Evolutionary conservation across 1,140 invertebrate genomes (phyloP), one percentile per base, ranked within the genome.

Genomic region (Drosophila ficusphila): DNA sequence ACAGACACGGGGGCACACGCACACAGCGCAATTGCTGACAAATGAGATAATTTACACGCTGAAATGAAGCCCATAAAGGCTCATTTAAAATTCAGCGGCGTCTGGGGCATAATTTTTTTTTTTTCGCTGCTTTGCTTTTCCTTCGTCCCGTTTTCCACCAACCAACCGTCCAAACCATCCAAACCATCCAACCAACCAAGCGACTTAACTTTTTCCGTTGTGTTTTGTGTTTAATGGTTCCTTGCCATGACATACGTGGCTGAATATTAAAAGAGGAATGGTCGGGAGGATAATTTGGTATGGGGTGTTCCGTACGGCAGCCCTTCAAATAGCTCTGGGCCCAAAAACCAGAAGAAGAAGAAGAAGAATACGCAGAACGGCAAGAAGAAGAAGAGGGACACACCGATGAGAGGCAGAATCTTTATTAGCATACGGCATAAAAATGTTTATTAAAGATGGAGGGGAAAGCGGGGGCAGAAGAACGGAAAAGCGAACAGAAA

Each of bases 381-480:
- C n/a, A n/a, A n/a, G n/a, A n/a, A n/a, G n/a, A n/a, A n/a, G n/a
- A n/a, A n/a, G n/a, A n/a, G n/a, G 76, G 69, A 71, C 64, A 75
- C 81, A 81, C 41, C 60, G 60, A 39, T 39, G 58, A 56, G 27
- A 57, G 72, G 44, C 21, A 77, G 86, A 81, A 81, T 88, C 81
- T 85, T 88, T 88, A 88, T 88, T 88, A 88, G 82, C 82, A 88
- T 88, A 88, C 83, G 83, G 82, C 83, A 88, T 88, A 88, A 88
- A 88, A 88, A 88, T 68, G 64, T 88, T 88, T 88, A 88, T 88
- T 88, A 88, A 88, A 88, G 77, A 86, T 88, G 81, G 79, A 75
- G 51, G 78, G 54, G 47, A 52, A 54, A 54, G 16, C 47, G 67
- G 58, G 61, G 46, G 52, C 34, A 56, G 42, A 47, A 56, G 51